Evolutionary conservation across 1,140 invertebrate genomes (phyloP).

Genomic region (Ephestia elutella): DNA sequence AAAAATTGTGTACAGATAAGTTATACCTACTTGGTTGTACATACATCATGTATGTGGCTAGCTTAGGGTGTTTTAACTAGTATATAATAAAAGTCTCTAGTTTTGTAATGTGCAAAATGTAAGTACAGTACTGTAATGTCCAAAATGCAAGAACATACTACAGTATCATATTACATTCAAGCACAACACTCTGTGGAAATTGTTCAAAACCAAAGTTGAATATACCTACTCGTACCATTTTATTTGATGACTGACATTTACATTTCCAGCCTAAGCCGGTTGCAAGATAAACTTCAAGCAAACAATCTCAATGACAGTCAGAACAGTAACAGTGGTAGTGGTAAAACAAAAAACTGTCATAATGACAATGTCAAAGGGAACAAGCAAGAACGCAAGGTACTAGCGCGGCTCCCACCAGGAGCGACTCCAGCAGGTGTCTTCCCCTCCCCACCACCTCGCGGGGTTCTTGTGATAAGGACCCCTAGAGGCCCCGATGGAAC

Average conservation of each 20-base stretch:
- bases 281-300: constrained; percentile 65
- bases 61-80: too few species aligned
- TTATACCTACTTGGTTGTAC: too few species aligned
- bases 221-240: too few species aligned
- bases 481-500: constrained; percentile 75
- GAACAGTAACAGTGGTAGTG: constrained; percentile 16
- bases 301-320: constrained; percentile 60
- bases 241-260: background rate
- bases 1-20: too few species aligned
- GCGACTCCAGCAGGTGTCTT: constrained; percentile 48
- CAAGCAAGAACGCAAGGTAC: constrained; percentile 44
- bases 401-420: constrained; percentile 45
- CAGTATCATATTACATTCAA: too few species aligned
- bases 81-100: too few species aligned
- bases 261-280: constrained; percentile 51
- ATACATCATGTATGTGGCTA: too few species aligned
- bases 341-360: constrained; percentile 44
- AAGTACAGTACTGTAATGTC: too few species aligned
- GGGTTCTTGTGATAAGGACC: constrained; percentile 72
- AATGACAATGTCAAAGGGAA: constrained; percentile 55
- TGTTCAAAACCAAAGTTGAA: too few species aligned
- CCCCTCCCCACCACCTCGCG: constrained; percentile 62
- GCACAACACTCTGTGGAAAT: too few species aligned
- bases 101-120: too few species aligned
- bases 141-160: too few species aligned